Conservation (phyloP, 2,888 invertebrate genomes). For the Chironomus tentans region DNA sequence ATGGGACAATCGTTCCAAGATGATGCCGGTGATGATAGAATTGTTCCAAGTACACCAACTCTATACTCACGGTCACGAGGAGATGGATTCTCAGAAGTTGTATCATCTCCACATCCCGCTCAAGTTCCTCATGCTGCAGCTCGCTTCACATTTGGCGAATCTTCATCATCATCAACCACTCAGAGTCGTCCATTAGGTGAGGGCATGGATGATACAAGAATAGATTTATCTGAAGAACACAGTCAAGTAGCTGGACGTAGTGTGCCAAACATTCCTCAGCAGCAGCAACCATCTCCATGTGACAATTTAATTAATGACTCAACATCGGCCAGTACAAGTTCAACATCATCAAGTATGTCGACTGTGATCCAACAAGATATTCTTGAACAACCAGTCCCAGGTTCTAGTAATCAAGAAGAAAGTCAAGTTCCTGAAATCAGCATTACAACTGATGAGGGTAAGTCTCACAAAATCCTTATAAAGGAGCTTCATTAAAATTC, state of each 20-base stretch:
- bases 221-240: constrained; percentile 51
- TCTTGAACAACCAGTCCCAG: constrained; percentile 33
- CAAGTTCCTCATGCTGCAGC: constrained; percentile 54
- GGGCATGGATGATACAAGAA: constrained; percentile 65
- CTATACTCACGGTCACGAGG: constrained; percentile 64
- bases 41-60: constrained; percentile 85
- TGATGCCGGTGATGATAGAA: constrained; percentile 52
- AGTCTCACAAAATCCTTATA: background rate
- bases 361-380: constrained; percentile 36
- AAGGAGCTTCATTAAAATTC: background rate
- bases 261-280: constrained; percentile 58
- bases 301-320: constrained; percentile 18
- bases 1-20: constrained; percentile 34
- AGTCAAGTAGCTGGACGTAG: constrained; percentile 45
- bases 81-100: constrained; percentile 86
- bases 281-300: constrained; percentile 51
- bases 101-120: constrained; percentile 75
- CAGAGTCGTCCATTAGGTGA: constrained; percentile 47
- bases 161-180: constrained; percentile 39
- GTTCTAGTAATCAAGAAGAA: constrained; percentile 30
- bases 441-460: constrained; percentile 29
- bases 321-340: constrained; percentile 18
- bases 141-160: constrained; percentile 57
- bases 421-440: constrained; percentile 30
- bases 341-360: constrained; percentile 29